Evolutionary conservation across 2,888 invertebrate species (phyloP), one percentile per base, ranked within the genome.

Genomic region (Meteorus colon): DNA sequence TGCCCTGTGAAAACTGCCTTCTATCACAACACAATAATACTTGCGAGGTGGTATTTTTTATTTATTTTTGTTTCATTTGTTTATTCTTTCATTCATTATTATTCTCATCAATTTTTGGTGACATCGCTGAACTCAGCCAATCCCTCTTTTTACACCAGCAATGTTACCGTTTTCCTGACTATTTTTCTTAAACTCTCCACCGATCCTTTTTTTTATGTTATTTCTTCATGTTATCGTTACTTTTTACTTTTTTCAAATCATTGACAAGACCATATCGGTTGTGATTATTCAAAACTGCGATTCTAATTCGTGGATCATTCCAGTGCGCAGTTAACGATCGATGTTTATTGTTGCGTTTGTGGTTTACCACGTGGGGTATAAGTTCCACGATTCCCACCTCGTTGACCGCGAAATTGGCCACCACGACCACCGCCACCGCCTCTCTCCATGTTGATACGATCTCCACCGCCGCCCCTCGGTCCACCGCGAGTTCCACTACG

Each of bases 1-100:
- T 93, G 92, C 92, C 92, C 90, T 92, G 92, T 92, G 92, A 92
- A 92, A 92, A 92, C 91, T 93, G 92, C 92, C 92, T 93, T 92
- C 91, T 92, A 92, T 92, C 91, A 92, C 89, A 88, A 89, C 88
- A 89, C 87, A 89, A 87, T 88, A 89, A 89, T 89, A 89, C 89
- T 89, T 88, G 87, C 86, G 85, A 86, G 87, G 88, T 87, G 88
- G 85, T 84, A 85, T 79, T 74, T 55, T 59, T 34, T 29, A 66
- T 70, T 41, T 41, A 12, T 10, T 75, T 67, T 31, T 72, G 66
- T 45, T 69, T 72, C 65, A 74, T 76, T 62, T 71, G 59, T 63
- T 73, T 65, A 19, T 70, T 75, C 48, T 71, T 60, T 51, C 45
- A 59, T 45, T 62, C 8, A 41, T 67, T 63, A 34, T 37, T 67